Base-by-base conservation (phyloP, 2,113 vertebrate species). In the Phasianus colchicus region DNA sequence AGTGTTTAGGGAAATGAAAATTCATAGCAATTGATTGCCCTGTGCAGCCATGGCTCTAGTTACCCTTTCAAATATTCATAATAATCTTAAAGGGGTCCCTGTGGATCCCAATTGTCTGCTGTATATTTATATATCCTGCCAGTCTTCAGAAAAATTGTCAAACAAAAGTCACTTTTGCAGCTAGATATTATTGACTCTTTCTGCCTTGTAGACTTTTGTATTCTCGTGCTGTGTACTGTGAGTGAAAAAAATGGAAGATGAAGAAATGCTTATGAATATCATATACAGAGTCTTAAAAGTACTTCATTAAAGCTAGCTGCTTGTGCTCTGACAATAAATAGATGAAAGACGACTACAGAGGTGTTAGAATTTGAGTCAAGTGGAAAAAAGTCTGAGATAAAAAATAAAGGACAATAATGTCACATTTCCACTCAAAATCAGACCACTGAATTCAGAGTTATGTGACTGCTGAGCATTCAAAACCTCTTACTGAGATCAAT, bases 51-150 rank as follows among this genome's bases (percentile, higher is more conserved):
- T 36, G 40, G 90, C 88, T 97, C 88, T 79, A 93, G 88, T 90
- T 95, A 71, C 58, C 85, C 70, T 96, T 97, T 96, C 92, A 97
- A 96, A 96, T 96, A 96, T 95, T 97, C 89, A 94, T 96, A 95
- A 96, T 96, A 93, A 94, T 96, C 77, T 90, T 95, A 93, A 95
- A 94, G 71, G 32, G 38, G 65, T 90, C 92, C 91, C 84, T 84
- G 54, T 87, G 72, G 85, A 93, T 90, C 65, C 83, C 70, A 48
- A 90, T 93, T 92, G 17, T 83, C 74, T 96, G 69, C 91, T 94
- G 81, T 82, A 83, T 69, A 86, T 95, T 96, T 96, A 94, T 97
- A 77, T 60, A 94, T 71, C 76, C 30, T 84, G 95, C 54, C 76
- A 92, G 84, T 72, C 82, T 93, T 95, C 92, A 79, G 58, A 19